Base-by-base conservation (phyloP, 2,888 invertebrate genomes). In the Drosophila trichaetosa region DNA sequence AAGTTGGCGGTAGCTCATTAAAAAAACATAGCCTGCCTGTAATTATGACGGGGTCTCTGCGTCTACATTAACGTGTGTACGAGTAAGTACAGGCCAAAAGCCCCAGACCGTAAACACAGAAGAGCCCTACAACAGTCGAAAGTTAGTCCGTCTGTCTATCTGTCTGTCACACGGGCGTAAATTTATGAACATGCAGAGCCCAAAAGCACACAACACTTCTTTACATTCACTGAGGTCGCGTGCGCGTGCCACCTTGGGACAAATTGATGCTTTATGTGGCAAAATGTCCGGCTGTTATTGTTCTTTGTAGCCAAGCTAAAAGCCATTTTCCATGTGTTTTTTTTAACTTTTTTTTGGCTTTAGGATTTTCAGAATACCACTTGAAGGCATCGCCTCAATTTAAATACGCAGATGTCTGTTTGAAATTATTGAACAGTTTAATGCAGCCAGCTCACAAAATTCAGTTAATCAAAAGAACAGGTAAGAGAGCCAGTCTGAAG, bases 201-300 rank as follows among this genome's bases (percentile, higher is more conserved):
- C 75, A 84, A 83, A 87, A 87, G 87, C 80, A 78, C 74, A 79
- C 87, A 83, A 80, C 87, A 84, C 77, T 83, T 83, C 72, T 83
- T 79, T 67, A 68, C 77, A 73, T 62, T 71, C 49, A 59, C 61
- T 49, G 58, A 63, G 29, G 58, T 51, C 31, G 36, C 61, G 38
- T n/a, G 42, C 40, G 54, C 49, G 10, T 46, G 49, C 54, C 29
- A 58, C 73, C 36, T 34, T 49, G 66, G 67, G 54, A 18, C 67
- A 27, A 48, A 57, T 48, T 31, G 31, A 27, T 18, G 52, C 18
- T 42, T 31, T 57, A 29, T 57, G 31, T 31, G 31, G 18, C 31
- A 57, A 42, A 57, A 31, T 42, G 31, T 24, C 6, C 6, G 31
- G 3, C 31, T 38, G 42, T 4, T 46, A 8, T 42, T 42, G 31